A percentile compares a stretch with the other conserved stretches of the same genome.
Evolutionary conservation across 2,888 invertebrate species (phyloP).

Genomic region (Stenurella melanura): DNA sequence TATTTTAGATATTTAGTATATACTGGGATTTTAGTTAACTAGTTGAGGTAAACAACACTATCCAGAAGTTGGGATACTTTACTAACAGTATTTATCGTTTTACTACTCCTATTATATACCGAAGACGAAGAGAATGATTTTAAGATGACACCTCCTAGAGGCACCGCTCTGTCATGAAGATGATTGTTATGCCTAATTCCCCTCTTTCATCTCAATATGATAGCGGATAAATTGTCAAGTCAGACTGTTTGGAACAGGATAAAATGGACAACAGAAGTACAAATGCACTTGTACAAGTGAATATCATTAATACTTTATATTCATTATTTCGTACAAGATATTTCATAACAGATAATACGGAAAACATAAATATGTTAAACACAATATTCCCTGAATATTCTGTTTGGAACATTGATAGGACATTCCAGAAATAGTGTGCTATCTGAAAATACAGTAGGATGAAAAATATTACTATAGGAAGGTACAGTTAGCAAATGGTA

Average conservation of each 20-base stretch:
- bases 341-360: no score
- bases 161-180: background rate
- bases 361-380: background rate
- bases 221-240: background rate
- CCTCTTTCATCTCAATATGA: background rate
- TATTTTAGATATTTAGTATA: slow-evolving; percentile 60
- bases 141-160: background rate
- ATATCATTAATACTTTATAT: no score
- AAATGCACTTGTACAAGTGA: no score
- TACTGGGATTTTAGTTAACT: slow-evolving; percentile 60
- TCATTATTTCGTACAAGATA: no score
- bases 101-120: background rate
- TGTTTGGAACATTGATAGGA: background rate
- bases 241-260: no score
- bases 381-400: background rate
- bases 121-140: background rate
- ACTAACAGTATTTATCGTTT: background rate
- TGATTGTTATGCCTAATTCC: background rate
- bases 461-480: no score
- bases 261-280: no score
- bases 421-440: background rate
- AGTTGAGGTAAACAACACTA: slow-evolving; percentile 42
- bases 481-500: no score
- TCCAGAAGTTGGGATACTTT: slow-evolving; percentile 1
- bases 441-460: no score